These are phyloP conservation scores for Rhinoraja longicauda DNA, from an alignment of 2,797 vertebrate species.

Conservation along the genomic window DNA sequence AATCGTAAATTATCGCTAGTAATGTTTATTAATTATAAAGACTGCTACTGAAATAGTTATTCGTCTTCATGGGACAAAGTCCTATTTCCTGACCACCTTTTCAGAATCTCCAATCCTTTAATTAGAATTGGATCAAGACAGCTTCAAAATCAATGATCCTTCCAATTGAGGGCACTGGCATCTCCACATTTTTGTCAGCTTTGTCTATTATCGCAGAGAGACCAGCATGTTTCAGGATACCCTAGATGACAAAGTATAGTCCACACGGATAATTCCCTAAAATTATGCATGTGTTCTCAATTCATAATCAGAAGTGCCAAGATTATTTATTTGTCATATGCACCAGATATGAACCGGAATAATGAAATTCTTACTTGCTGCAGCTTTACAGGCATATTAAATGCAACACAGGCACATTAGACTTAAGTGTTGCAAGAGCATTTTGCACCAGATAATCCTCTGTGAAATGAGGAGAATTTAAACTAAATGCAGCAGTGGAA, in stretches of 20 bases:
- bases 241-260: background rate
- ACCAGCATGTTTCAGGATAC: background rate
- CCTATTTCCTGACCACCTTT: background rate
- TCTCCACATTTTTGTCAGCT: background rate
- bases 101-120: background rate
- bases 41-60: background rate
- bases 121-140: background rate
- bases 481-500: constrained; percentile 9
- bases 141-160: background rate
- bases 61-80: background rate
- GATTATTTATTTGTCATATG: too few species aligned
- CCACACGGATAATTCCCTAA: background rate
- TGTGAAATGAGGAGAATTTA: constrained; percentile 30
- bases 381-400: too few species aligned
- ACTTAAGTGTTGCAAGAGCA: background rate
- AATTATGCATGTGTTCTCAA: constrained; percentile 1
- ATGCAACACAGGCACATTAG: too few species aligned
- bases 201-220: background rate
- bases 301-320: background rate
- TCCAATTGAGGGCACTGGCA: background rate
- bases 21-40: background rate
- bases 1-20: background rate
- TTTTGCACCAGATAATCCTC: background rate
- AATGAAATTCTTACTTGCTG: too few species aligned
- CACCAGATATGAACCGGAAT: too few species aligned